Conservation (phyloP, 2,113 vertebrate species). For the Antechinus stuartii region DNA sequence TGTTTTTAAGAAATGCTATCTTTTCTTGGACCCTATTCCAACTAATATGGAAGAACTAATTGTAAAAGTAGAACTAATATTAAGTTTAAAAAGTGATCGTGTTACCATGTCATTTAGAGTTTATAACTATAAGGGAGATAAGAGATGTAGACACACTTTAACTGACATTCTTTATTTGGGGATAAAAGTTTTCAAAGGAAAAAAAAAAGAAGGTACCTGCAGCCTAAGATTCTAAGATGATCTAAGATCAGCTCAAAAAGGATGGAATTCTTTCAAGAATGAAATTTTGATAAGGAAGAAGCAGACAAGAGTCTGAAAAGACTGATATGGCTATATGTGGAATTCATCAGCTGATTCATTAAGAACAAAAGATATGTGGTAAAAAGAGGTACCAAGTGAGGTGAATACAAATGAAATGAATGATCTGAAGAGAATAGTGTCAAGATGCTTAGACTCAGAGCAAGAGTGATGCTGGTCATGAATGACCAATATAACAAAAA, state of each 20-base stretch:
- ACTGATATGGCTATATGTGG: not conserved
- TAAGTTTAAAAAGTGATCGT: not conserved
- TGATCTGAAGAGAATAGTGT: not conserved
- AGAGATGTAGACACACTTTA: not conserved
- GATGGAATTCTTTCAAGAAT: not conserved
- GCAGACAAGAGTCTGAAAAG: not conserved
- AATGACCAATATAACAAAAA: not conserved
- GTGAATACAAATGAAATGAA: not conserved
- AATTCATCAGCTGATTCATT: not conserved
- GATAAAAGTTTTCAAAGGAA: not conserved
- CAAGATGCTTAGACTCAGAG: not conserved
- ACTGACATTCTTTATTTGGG: not conserved
- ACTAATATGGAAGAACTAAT: not conserved
- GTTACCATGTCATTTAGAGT: not conserved
- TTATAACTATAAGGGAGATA: not conserved
- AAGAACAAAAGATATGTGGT: not conserved
- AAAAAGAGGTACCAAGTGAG: not conserved
- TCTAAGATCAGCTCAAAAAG: not conserved
- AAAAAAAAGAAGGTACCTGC: not conserved
- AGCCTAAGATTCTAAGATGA: not conserved
- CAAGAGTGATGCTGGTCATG: not conserved
- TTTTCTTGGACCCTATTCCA: not conserved
- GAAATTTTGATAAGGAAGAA: not conserved
- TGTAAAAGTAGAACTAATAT: not conserved
- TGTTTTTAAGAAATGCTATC: conserved; percentile 21